These are phyloP conservation scores for Thymallus thymallus DNA, from an alignment of 2,113 vertebrate genomes.

Conservation along the genomic window DNA sequence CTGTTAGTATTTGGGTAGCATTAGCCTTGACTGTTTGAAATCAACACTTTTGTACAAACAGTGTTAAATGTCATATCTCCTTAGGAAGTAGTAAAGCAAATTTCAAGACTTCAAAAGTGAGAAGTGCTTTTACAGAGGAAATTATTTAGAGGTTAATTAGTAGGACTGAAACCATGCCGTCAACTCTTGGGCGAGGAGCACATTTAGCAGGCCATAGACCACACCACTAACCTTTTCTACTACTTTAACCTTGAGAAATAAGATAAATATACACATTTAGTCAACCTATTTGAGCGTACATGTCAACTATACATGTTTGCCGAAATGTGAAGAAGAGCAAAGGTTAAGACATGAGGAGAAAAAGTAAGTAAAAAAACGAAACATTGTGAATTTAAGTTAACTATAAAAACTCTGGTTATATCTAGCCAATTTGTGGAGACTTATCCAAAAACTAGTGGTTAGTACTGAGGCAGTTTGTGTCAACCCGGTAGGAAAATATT, in stretches of 20 bases:
- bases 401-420: no score
- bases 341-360: background rate
- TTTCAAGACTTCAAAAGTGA: background rate
- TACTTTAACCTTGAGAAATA: conserved; percentile 66
- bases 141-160: conserved; percentile 27
- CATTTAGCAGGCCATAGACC: conserved; percentile 8
- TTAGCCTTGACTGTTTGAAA: background rate
- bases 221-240: conserved; percentile 70
- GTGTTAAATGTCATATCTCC: background rate
- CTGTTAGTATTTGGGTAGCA: background rate
- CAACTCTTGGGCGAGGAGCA: conserved; percentile 10
- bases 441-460: no score
- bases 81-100: background rate
- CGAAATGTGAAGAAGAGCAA: no score
- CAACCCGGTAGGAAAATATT: background rate
- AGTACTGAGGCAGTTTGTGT: no score
- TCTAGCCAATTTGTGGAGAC: no score
- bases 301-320: no score
- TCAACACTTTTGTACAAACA: background rate
- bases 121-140: background rate
- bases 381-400: no score
- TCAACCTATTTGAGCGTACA: background rate
- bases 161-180: conserved; percentile 53
- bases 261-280: conserved; percentile 38
- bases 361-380: background rate